Conservation (phyloP, 2,113 vertebrate genomes). For the Anas platyrhynchos region DNA sequence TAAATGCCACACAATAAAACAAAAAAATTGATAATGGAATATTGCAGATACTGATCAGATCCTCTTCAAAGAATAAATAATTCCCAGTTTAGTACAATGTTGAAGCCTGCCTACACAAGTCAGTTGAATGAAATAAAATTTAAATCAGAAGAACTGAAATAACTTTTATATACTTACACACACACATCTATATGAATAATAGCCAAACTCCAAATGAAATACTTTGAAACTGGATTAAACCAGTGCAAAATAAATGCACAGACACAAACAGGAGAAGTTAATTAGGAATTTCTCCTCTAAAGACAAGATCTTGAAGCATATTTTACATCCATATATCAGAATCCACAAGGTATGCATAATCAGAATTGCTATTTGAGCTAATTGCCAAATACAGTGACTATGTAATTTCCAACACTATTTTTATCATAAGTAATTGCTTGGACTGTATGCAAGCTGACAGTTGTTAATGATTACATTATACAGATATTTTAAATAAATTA, state of each 20-base stretch:
- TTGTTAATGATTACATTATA: neutral
- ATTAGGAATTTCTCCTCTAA: neutral
- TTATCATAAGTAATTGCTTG: neutral
- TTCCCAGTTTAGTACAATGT: neutral
- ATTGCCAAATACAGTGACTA: neutral
- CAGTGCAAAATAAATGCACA: neutral
- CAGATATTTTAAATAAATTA: neutral
- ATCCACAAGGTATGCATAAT: neutral
- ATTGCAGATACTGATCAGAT: neutral
- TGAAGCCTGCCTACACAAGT: neutral
- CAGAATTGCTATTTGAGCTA: neutral
- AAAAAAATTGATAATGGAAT: neutral
- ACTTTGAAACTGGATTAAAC: neutral
- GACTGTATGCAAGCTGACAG: neutral
- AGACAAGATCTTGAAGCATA: neutral
- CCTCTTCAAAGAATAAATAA: neutral
- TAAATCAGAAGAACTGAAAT: neutral
- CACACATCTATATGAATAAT: fast-evolving
- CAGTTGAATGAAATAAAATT: neutral
- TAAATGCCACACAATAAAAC: neutral
- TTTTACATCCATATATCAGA: neutral
- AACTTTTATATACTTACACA: neutral
- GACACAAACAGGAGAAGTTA: neutral
- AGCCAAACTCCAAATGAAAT: neutral
- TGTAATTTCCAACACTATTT: neutral